Base-by-base conservation (phyloP, 2,888 invertebrate species). In the Sinopyrophorus schimmeli region DNA sequence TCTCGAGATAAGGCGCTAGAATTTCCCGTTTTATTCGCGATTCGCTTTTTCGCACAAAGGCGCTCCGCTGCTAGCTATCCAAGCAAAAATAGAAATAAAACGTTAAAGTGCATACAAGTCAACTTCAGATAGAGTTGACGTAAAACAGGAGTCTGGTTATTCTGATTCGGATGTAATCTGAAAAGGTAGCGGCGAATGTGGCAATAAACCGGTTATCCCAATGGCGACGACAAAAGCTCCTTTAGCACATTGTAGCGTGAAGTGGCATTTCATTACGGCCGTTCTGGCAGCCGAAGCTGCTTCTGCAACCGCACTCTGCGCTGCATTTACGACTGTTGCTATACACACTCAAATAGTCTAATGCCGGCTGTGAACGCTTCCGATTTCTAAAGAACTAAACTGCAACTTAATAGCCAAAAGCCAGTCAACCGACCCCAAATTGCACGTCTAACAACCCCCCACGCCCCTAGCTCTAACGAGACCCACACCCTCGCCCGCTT, bases 191-290 rank as follows among this genome's bases (percentile, higher is more conserved):
- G 41, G 17, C 27, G 41, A 48, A 43, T 27, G 37, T 17, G 41
- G 53, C 47, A 54, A 54, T 60, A 60, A 61, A 59, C 53, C 55
- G 59, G 53, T 59, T 61, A 59, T 56, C 52, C n/a, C 58, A 51
- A 57, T 44, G 54, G 49, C 54, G 54, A 53, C 53, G 57, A 58
- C 59, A 58, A 57, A 59, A 60, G 54, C 60, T 50, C 47, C 47
- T 58, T 58, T 57, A 58, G 52, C 57, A 62, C 60, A 58, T 59
- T 61, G 60, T 62, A 60, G 55, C 53, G 52, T 57, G 42, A 60
- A 59, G 53, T 59, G 56, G 58, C 57, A 55, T 60, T 60, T 59
- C 58, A 59, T 60, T 58, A 52, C 48, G 24, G 42, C 38, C 42
- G 50, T 55, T 54, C 53, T 49, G 47, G 47, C 47, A 35, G 48